Base-by-base conservation (phyloP, 64 coral and sea anemone species). In the Exaiptasia diaphana region DNA sequence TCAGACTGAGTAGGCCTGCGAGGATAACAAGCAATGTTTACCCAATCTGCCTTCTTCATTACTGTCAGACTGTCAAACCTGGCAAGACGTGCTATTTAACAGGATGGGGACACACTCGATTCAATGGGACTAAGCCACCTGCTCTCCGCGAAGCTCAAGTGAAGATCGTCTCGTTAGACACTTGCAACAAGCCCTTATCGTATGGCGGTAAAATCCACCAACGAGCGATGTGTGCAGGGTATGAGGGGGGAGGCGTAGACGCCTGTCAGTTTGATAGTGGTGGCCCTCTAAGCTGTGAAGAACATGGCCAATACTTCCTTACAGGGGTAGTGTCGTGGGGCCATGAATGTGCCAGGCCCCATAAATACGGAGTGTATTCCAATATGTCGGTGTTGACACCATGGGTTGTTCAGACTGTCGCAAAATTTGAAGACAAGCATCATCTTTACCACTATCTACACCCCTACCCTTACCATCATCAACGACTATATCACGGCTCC, bases 191-290 rank as follows among this genome's bases (percentile, higher is more conserved):
- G 18, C 26, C 68, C 20, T 49, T 59, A 15, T 68, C 85, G 8
- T 88, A 88, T 48, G 43, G 53, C 5, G 85, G 85, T 8, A 88
- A 67, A 15, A 80, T 88, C 1, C 85, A 88, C 21, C 37, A 30
- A 22, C 64, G 75, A 31, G 85, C 85, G 2, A 1, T 88, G 12
- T 88, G 85, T 80, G 85, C 85, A 9, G 76, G 85, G 4, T 88
- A 29, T 55, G 75, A 26, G 1, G 5, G 37, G 52, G 85, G 85
- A 0, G 85, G 85, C 0, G 29, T 65, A 4, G 85, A 88, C 56
- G 77, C 85, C 18, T 88, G 85, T 37, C 75, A 88, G 38, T 88
- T 80, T 26, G 85, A 88, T 37, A 88, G 85, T 42, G 85, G 85
- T 3, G 85, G 85, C 5, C 75, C 75, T n/a, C 76, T 88, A 2